These are phyloP conservation scores for Antheraea yamamai DNA, from an alignment of 2,888 invertebrate species.

Conservation along the genomic window DNA sequence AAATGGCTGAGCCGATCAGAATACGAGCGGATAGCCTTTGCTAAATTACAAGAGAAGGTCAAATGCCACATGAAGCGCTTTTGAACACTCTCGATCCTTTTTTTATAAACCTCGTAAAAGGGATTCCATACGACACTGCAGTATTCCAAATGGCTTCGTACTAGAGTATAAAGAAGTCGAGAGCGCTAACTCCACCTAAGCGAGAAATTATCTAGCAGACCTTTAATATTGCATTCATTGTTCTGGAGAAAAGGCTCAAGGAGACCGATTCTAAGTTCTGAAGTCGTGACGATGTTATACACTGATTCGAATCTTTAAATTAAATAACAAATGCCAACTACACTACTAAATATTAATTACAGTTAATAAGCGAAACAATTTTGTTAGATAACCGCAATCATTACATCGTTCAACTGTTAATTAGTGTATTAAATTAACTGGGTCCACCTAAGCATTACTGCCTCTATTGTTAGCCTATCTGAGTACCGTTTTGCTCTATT, in stretches of 20 bases:
- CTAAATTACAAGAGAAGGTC: too few species aligned
- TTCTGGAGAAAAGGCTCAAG: neutral
- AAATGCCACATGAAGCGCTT: too few species aligned
- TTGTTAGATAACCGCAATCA: constrained; percentile 5
- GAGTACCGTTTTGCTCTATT: neutral
- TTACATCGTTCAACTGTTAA: neutral
- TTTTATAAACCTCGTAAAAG: too few species aligned
- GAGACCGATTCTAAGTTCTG: neutral
- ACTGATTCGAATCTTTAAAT: neutral
- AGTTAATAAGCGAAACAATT: neutral
- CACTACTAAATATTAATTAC: neutral
- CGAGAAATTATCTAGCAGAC: neutral
- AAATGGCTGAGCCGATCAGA: too few species aligned
- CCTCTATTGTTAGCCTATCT: neutral
- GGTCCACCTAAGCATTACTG: neutral
- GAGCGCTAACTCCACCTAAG: neutral
- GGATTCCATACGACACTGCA: too few species aligned
- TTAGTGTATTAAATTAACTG: constrained; percentile 8
- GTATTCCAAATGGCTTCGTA: too few species aligned
- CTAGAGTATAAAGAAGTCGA: neutral
- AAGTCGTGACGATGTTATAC: neutral
- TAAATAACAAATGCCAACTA: neutral
- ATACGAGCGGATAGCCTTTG: too few species aligned
- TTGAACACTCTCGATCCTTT: too few species aligned
- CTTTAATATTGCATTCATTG: neutral